Evolutionary conservation across 64 coral and sea anemone species (phyloP).

Genomic region (Stichodactyla helianthus): DNA sequence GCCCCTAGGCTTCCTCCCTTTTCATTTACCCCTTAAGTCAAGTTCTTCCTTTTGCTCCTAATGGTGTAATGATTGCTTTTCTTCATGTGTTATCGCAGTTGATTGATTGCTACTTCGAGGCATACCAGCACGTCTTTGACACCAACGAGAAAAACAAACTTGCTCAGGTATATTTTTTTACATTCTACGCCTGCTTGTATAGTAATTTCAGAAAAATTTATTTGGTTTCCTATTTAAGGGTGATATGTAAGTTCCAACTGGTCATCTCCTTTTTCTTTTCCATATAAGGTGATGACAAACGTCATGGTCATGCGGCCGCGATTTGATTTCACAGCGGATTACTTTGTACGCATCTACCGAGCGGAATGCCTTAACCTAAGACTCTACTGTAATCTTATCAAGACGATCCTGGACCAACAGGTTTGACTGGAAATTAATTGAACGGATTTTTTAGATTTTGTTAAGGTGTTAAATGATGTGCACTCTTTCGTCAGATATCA

Average conservation of each 20-base stretch:
- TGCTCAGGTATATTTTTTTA: constrained; percentile 48
- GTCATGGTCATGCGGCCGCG: constrained; percentile 66
- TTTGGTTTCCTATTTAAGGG: background rate
- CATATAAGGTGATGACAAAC: constrained; percentile 71
- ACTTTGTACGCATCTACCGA: constrained; percentile 85
- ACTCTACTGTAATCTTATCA: constrained; percentile 85
- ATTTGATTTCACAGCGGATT: constrained; percentile 81
- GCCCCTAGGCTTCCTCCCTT: background rate
- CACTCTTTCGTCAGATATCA: constrained; percentile 47
- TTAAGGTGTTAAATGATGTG: background rate
- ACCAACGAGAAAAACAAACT: constrained; percentile 75
- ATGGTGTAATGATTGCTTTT: background rate
- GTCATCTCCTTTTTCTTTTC: background rate
- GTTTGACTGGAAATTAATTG: constrained; percentile 16
- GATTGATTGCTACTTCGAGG: constrained; percentile 81
- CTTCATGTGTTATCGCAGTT: constrained; percentile 34
- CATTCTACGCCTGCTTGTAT: background rate
- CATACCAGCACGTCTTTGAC: constrained; percentile 89
- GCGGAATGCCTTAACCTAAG: constrained; percentile 87
- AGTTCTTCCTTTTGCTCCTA: background rate
- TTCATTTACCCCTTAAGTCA: background rate
- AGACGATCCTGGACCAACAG: constrained; percentile 87
- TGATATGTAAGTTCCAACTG: background rate
- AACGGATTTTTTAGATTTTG: background rate
- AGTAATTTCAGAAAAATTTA: background rate